Evolutionary conservation across 2,797 vertebrate genomes (phyloP).

Genomic region (Tauraco hartlaubi): DNA sequence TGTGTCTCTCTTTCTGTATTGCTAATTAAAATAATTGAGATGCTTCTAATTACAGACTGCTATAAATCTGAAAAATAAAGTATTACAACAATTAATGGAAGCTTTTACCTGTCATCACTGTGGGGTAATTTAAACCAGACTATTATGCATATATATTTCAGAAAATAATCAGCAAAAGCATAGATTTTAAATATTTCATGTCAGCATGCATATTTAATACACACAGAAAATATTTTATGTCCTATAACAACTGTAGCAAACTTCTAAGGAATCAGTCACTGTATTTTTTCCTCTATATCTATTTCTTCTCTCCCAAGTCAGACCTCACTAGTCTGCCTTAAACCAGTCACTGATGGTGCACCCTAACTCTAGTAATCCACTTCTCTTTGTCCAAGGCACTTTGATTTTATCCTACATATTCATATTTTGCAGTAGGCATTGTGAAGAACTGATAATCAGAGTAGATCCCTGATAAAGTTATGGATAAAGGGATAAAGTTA

Average conservation of each 20-base stretch:
- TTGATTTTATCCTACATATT: background rate
- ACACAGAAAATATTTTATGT: background rate
- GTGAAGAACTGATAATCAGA: background rate
- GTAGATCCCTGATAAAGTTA: background rate
- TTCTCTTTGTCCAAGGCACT: background rate
- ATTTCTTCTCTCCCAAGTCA: background rate
- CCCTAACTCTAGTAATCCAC: background rate
- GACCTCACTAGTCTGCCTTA: background rate
- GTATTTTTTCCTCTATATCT: background rate
- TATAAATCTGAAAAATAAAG: background rate
- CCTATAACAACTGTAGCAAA: background rate
- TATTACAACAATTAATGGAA: background rate
- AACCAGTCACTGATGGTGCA: background rate
- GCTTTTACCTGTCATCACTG: background rate
- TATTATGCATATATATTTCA: background rate
- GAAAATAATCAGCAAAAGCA: background rate
- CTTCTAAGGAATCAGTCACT: background rate
- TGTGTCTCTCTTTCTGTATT: background rate
- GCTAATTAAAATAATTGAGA: constrained; percentile 2
- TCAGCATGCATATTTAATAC: background rate
- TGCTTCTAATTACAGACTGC: background rate
- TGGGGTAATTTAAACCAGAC: background rate
- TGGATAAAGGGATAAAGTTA: too few relatives aligned
- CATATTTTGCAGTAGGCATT: background rate
- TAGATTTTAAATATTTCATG: background rate